Base-by-base conservation (phyloP, 2,888 invertebrate genomes). In the Magallana nippona region DNA sequence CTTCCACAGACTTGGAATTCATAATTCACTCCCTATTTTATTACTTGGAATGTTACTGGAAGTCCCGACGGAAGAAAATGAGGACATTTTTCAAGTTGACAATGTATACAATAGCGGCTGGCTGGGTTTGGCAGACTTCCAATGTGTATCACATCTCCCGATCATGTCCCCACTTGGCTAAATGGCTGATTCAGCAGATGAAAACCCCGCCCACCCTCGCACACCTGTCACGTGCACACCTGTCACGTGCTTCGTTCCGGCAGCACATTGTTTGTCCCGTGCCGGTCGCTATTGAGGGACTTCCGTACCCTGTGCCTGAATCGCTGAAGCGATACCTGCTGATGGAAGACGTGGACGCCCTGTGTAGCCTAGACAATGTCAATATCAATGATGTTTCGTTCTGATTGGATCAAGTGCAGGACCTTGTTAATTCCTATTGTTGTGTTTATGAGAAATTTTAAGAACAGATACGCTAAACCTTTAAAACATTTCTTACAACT, bases 41-140 rank as follows among this genome's bases (percentile, higher is more conserved):
- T 84, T 92, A 91, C 81, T 79, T 90, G 15, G 92, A 91, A 55
- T 91, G 90, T 1, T 90, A 92, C 85, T 91, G 91, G 91, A 82
- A 89, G 44, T 88, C 85, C 13, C 85, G 88, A 10, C 84, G 88
- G 22, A 84, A 85, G 13, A 90, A 89, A 82, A 84, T 86, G 11
- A 77, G 63, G 15, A 85, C 89, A 1, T 87, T 90, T 27, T 87
- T 88, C 63, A 89, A 88, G 77, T 85, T 92, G 56, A 89, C 90
- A 19, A 78, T 91, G 15, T 91, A 91, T 58, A 87, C 90, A 17
- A 88, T 89, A 19, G 91, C 88, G 10, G 88, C 89, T 0, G 92
- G 92, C 17, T 91, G 91, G 91, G 83, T 85, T 3, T 92, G 91
- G 90, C 87, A 88, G 19, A 79, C 86, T 5, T 85, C 85, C 22